Base-by-base conservation (phyloP, 2,797 vertebrate genomes). In the Furcifer pardalis region DNA sequence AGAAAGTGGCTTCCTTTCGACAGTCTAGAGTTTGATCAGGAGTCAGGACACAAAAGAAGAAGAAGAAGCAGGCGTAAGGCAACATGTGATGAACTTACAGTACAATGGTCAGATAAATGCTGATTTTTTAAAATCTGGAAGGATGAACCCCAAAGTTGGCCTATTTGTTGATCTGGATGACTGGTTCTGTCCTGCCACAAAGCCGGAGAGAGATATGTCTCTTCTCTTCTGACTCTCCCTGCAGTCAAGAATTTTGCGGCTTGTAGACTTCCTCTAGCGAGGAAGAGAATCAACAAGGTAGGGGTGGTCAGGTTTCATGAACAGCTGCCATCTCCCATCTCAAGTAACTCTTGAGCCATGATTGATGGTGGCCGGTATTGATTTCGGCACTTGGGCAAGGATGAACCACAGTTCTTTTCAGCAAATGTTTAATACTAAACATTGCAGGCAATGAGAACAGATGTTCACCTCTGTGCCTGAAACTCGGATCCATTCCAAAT, bases 51-150 rank as follows among this genome's bases (percentile, higher is more conserved):
- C n/a, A n/a, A n/a, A n/a, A n/a, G n/a, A n/a, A n/a, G n/a, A n/a
- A n/a, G n/a, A n/a, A n/a, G n/a, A n/a, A n/a, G n/a, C n/a, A n/a
- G n/a, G n/a, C n/a, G n/a, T n/a, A 35, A 77, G 66, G 37, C 37
- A 35, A 8, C 32, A 75, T 30, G 56, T 8, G 17, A 52, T 30
- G 35, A 37, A 40, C 23, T 17, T 12, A 77, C 23, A 40, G 42
- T 42, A 32, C 27, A 46, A 66, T 79, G 19, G 5, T 5, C 30
- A 79, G 32, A 27, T 49, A 3, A 46, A 17, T 62, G 37, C 25
- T 30, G 37, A 42, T 13, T 78, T 56, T 7, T 23, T 93, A 93
- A 91, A 92, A 90, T 86, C 82, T 91, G 87, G 85, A 69, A 80
- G 85, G 7, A 42, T 86, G 84, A 79, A 42, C 60, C 35, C 44